Evolutionary conservation across 2,888 invertebrate species (phyloP).

Genomic region (Nasonia oneida): DNA sequence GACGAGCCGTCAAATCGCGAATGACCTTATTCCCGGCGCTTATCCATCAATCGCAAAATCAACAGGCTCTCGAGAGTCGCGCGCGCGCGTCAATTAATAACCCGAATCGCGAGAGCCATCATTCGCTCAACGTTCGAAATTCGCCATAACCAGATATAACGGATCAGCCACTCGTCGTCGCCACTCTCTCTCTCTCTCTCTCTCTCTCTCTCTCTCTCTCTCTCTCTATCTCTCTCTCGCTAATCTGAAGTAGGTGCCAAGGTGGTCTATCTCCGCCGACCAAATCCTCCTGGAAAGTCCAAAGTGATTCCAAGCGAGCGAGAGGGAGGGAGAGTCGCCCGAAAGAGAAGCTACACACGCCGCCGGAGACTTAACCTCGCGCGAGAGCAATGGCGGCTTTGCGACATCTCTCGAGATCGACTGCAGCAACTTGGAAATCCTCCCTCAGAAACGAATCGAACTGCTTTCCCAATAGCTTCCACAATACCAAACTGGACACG

Average conservation of each 20-base stretch:
- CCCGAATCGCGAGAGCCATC: neutral
- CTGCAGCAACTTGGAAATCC: slow-evolving; percentile 48
- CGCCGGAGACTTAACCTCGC: slow-evolving; percentile 8
- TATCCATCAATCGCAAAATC: slow-evolving; percentile 12
- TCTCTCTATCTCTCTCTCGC: too few species aligned
- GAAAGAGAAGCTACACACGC: neutral
- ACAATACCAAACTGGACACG: slow-evolving; percentile 3
- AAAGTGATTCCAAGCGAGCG: slow-evolving; percentile 40
- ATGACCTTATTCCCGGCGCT: neutral
- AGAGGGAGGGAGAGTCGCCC: neutral
- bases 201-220: too few species aligned
- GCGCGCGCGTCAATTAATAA: neutral
- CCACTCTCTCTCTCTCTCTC: too few species aligned
- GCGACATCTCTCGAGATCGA: slow-evolving; percentile 42
- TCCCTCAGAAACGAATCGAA: slow-evolving; percentile 50
- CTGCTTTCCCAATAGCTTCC: slow-evolving; percentile 46
- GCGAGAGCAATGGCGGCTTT: slow-evolving; percentile 35
- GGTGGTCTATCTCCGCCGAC: neutral
- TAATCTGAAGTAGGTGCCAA: slow-evolving; percentile 26
- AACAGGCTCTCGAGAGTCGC: neutral
- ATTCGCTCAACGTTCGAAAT: neutral
- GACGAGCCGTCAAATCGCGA: slow-evolving; percentile 3
- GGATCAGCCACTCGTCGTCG: neutral
- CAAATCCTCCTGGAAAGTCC: slow-evolving; percentile 33
- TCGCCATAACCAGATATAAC: slow-evolving; percentile 21